phyloP scores from a whole-genome alignment of 2,888 invertebrate species.

The Drosophila fungiperda region DNA sequence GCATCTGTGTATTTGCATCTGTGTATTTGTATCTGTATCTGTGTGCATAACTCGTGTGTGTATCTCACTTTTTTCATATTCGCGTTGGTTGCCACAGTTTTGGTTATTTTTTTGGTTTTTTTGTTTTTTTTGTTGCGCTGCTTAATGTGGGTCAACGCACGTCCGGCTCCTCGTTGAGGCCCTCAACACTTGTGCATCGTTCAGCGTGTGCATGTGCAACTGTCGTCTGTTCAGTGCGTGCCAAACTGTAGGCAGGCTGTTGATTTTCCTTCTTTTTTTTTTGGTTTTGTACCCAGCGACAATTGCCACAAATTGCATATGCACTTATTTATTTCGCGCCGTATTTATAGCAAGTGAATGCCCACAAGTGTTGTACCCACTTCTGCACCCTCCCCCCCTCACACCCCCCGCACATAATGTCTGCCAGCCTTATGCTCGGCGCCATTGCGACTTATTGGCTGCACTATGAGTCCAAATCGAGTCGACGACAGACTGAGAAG shows the following conservation, averaged over 20 bases:
- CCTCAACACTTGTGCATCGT: constrained; percentile 56
- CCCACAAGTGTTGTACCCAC: constrained; percentile 61
- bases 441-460: constrained; percentile 57
- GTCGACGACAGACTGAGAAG: constrained; percentile 19
- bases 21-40: neutral
- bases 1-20: constrained; percentile 1
- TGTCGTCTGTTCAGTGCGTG: constrained; percentile 37
- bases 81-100: constrained; percentile 38
- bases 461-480: constrained; percentile 53
- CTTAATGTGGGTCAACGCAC: constrained; percentile 71
- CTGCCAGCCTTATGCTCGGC: constrained; percentile 19
- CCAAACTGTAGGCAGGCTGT: constrained; percentile 32
- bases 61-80: constrained; percentile 53
- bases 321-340: constrained; percentile 49
- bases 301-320: constrained; percentile 75
- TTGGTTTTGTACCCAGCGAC: constrained; percentile 46
- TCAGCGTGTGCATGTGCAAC: constrained; percentile 67
- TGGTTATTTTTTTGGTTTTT: constrained; percentile 4
- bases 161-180: constrained; percentile 51
- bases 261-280: neutral
- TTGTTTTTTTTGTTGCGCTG: constrained; percentile 30
- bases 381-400: too few relatives aligned
- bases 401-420: neutral
- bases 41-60: constrained; percentile 40
- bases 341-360: constrained; percentile 67